These are phyloP conservation scores for Cybosia mesomella DNA, from an alignment of 2,888 invertebrate species.

Conservation along the genomic window DNA sequence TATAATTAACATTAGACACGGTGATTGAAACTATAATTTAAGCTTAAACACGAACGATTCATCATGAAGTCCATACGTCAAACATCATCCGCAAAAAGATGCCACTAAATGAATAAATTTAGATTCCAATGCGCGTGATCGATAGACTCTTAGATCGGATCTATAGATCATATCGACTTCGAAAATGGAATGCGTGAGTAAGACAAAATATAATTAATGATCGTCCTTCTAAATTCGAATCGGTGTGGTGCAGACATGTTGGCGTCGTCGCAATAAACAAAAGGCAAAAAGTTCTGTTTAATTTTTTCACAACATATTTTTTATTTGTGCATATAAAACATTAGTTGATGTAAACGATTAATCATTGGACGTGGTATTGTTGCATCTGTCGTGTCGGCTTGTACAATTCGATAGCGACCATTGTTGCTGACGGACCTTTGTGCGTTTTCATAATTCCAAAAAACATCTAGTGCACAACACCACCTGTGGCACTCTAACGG, in stretches of 20 bases:
- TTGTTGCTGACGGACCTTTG: constrained; percentile 73
- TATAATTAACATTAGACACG: constrained; percentile 62
- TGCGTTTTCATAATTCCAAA: constrained; percentile 68
- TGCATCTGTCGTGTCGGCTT: constrained; percentile 81
- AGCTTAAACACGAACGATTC: constrained; percentile 66
- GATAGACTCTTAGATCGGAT: constrained; percentile 85
- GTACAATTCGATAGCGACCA: constrained; percentile 67
- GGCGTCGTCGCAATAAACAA: constrained; percentile 86
- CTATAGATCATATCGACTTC: constrained; percentile 85
- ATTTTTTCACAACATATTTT: constrained; percentile 64
- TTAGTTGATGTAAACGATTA: constrained; percentile 79
- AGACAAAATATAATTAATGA: constrained; percentile 87
- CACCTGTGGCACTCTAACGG: constrained; percentile 74
- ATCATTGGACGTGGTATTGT: constrained; percentile 80
- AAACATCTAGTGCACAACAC: constrained; percentile 60
- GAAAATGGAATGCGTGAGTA: constrained; percentile 87
- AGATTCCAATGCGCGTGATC: constrained; percentile 83
- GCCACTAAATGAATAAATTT: constrained; percentile 85
- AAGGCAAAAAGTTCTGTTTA: constrained; percentile 80
- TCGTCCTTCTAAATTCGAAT: constrained; percentile 83
- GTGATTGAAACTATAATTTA: constrained; percentile 68
- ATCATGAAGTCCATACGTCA: constrained; percentile 70
- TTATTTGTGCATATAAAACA: constrained; percentile 78
- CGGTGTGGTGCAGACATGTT: constrained; percentile 85
- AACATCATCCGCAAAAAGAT: constrained; percentile 82